A percentile compares a stretch with the other conserved stretches of the same genome.
Evolutionary conservation across 1,140 invertebrate species (phyloP).

Genomic region (Pseudomyrmex sp.): DNA sequence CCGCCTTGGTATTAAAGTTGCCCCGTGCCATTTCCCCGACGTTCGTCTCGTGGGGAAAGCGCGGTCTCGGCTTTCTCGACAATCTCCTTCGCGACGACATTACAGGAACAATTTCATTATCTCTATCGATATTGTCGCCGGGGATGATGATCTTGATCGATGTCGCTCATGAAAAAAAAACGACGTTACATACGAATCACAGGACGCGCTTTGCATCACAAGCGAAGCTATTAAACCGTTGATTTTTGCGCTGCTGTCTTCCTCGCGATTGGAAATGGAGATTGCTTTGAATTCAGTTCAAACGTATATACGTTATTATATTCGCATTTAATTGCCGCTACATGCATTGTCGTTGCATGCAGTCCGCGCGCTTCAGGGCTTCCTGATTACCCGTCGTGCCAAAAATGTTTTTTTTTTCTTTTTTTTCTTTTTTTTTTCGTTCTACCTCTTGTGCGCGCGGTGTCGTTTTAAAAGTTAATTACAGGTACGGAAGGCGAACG

Average conservation of each 20-base stretch:
- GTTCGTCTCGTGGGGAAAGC: not conserved
- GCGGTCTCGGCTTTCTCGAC: not conserved
- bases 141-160: no score
- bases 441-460: no score
- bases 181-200: not conserved
- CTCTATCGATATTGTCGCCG: not conserved
- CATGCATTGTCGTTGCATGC: not conserved
- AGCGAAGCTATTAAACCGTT: not conserved
- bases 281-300: not conserved
- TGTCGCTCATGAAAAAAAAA: no score
- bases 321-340: not conserved
- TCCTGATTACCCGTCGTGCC: not conserved
- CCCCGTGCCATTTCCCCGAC: not conserved
- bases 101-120: constrained; percentile 17
- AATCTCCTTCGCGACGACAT: constrained; percentile 36
- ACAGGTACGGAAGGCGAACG: not conserved
- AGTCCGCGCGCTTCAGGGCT: not conserved
- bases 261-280: not conserved
- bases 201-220: not conserved
- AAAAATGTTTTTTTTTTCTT: not conserved
- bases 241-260: not conserved
- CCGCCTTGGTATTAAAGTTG: not conserved
- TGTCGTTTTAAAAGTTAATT: constrained; percentile 29
- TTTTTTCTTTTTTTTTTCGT: not conserved
- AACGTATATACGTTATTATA: not conserved